Conservation (phyloP, 2,113 vertebrate species). For the Helogale parvula region DNA sequence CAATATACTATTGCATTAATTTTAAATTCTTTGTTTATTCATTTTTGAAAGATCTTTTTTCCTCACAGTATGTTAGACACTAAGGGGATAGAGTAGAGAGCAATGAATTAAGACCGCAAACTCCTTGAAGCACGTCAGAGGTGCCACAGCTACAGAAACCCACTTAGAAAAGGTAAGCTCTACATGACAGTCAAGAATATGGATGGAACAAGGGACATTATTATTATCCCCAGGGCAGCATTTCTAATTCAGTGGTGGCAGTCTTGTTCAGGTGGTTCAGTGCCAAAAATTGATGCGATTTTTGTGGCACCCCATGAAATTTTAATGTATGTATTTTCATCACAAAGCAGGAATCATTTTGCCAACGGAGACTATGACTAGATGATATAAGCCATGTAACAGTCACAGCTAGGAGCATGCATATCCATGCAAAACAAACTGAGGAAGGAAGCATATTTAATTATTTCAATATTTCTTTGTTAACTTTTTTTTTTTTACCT, state of each 20-base stretch:
- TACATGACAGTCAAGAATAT: neutral
- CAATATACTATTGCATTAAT: neutral
- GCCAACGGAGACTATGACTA: conserved; percentile 15
- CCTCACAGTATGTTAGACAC: neutral
- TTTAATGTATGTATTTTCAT: conserved; percentile 56
- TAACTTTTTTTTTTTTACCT: neutral
- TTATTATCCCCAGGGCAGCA: neutral
- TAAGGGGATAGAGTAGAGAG: neutral
- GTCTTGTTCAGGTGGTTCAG: neutral
- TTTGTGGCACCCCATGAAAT: conserved; percentile 16
- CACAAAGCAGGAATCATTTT: conserved; percentile 31
- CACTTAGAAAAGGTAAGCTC: conserved; percentile 22
- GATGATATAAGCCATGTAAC: neutral
- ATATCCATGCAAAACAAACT: neutral
- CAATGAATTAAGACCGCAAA: neutral
- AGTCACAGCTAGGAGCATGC: neutral
- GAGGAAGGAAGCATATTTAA: neutral
- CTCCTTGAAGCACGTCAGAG: neutral
- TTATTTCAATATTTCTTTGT: neutral
- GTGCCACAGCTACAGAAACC: neutral
- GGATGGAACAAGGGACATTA: neutral
- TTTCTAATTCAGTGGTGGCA: neutral
- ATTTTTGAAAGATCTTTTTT: conserved; percentile 39
- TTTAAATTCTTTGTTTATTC: neutral
- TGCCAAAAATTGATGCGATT: conserved; percentile 32